Base-by-base conservation (phyloP, 2,113 vertebrate genomes). In the Tachysurus fulvidraco region DNA sequence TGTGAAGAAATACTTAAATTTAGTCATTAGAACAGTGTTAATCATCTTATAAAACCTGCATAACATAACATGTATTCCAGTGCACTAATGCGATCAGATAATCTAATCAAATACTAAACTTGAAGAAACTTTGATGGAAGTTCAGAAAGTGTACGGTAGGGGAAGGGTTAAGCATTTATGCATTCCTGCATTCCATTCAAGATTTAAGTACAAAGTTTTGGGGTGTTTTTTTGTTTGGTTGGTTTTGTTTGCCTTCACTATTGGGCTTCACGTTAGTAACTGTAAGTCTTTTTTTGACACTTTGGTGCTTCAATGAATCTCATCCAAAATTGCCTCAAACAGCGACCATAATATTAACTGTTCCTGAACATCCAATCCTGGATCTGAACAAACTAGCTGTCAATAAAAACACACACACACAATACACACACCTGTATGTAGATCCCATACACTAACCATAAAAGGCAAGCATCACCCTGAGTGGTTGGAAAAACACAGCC, bases 361-460 rank as follows among this genome's bases (percentile, higher is more conserved):
- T 50, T n/a, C 17, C 14, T 30, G 7, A 54, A 54, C 23, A 78
- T 59, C 19, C 13, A 23, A 60, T 60, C 9, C 11, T 41, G 55
- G 11, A 3, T 81, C 55, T 57, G n/a, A 6, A 36, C 17, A 36
- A 79, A 79, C 54, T 14, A 55, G 46, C 52, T 86, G 86, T 64
- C 82, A 84, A 73, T 73, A 81, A 14, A 86, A 78, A 59, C 13
- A 76, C 41, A 62, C 78, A 76, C 41, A 54, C 76, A 90, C 85
- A 89, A 64, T 46, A 57, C 83, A 90, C 85, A 89, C 91, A 90
- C 86, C 91, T 91, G 90, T 91, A 90, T 90, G 88, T 83, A 91
- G 79, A 91, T 89, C 77, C 55, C 46, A 36, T 74, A 83, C 67
- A 36, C 30, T 90, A 64, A 60, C 91, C 91, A 91, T 92, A 91